Evolutionary conservation across 37 sponge, comb jelly and placozoan species (phyloP).

Genomic region (Spongilla lacustris): DNA sequence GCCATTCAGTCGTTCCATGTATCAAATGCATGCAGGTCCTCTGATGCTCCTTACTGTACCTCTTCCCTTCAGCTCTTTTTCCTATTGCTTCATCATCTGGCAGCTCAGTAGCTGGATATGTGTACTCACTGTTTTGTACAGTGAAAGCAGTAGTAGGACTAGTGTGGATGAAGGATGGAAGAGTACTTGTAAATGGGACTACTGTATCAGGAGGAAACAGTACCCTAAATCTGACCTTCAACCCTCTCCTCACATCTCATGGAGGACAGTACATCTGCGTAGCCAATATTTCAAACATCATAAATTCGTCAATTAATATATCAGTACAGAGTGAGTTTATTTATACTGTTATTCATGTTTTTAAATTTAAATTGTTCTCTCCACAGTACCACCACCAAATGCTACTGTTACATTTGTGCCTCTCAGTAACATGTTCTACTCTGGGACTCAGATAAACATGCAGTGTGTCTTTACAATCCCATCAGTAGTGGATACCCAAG

Average conservation of each 20-base stretch:
- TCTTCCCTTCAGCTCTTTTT: not conserved
- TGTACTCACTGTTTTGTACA: constrained; percentile 29
- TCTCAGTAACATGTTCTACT: too few relatives aligned
- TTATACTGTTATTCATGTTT: too few relatives aligned
- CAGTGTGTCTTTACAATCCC: too few relatives aligned
- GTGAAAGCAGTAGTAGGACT: not conserved
- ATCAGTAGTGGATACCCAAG: not conserved
- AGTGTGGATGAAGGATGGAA: not conserved
- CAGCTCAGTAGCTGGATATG: constrained; percentile 16
- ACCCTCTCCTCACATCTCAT: constrained; percentile 31
- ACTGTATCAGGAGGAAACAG: not conserved
- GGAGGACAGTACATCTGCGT: constrained; percentile 47
- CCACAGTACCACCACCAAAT: too few relatives aligned
- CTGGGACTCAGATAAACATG: too few relatives aligned
- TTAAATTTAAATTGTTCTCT: not conserved
- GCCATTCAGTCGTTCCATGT: too few relatives aligned
- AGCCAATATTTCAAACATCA: not conserved
- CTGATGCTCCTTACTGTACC: not conserved
- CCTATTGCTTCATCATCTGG: not conserved
- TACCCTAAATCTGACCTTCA: constrained; percentile 12
- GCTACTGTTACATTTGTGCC: too few relatives aligned
- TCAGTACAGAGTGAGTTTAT: constrained; percentile 25
- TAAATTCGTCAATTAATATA: not conserved
- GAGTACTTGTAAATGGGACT: not conserved
- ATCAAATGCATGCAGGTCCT: too few relatives aligned